phyloP scores from a whole-genome alignment of 2,888 invertebrate genomes.

The Drosophila buzzatii region DNA sequence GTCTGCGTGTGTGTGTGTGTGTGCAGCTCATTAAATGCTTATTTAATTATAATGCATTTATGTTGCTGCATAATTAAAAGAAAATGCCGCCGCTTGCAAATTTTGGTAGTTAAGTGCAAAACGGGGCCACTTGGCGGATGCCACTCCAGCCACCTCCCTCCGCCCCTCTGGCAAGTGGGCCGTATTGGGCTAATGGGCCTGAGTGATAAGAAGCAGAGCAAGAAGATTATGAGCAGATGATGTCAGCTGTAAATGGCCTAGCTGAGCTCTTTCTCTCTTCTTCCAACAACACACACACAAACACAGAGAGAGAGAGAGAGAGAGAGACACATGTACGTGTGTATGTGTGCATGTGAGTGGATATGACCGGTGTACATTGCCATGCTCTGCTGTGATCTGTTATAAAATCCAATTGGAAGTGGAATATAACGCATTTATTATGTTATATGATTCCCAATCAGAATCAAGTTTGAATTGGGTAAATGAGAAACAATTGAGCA shows the following conservation, averaged over 20 bases:
- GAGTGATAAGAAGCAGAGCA: not conserved
- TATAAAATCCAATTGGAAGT: constrained; percentile 1
- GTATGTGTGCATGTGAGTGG: not conserved
- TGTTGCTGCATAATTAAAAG: constrained; percentile 37
- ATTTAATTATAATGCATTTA: constrained; percentile 53
- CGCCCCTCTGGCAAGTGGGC: not conserved
- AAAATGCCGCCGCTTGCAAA: constrained; percentile 7
- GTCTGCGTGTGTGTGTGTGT: constrained; percentile 9
- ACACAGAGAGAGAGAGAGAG: not conserved
- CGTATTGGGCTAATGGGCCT: constrained; percentile 34
- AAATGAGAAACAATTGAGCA: not conserved
- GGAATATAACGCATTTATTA: too few species aligned
- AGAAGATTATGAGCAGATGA: constrained; percentile 19
- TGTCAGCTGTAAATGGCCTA: constrained; percentile 34
- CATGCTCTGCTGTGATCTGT: constrained; percentile 5
- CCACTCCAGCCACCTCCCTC: too few species aligned
- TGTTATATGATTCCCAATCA: not conserved
- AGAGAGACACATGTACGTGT: not conserved
- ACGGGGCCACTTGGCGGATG: constrained; percentile 10
- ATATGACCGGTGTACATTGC: not conserved
- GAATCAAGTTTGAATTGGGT: not conserved
- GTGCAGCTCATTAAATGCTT: constrained; percentile 44
- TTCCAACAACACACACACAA: not conserved
- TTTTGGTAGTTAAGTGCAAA: constrained; percentile 16
- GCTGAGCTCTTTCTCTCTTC: not conserved